Conservation (phyloP, 1,140 invertebrate genomes). For the Papilio machaon region DNA sequence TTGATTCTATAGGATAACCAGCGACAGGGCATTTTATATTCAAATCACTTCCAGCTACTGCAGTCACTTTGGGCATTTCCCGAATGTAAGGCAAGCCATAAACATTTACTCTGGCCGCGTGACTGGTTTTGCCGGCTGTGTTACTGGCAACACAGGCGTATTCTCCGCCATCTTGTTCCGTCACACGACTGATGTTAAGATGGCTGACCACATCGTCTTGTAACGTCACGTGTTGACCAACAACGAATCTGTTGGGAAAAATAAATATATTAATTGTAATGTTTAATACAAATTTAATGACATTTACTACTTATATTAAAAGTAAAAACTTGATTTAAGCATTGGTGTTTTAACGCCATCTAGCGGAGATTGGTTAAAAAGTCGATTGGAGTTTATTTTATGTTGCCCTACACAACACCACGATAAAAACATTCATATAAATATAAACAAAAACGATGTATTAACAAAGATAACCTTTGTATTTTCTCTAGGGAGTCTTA, state of each 20-base stretch:
- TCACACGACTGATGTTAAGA: slow-evolving; percentile 94
- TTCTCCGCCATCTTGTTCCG: slow-evolving; percentile 95
- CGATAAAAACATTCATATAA: not conserved
- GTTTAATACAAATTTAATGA: no score
- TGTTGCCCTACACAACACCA: not conserved
- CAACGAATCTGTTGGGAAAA: slow-evolving; percentile 86
- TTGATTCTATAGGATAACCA: slow-evolving; percentile 94
- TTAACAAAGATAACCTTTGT: no score
- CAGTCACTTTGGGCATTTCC: slow-evolving; percentile 95
- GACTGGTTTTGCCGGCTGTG: slow-evolving; percentile 88
- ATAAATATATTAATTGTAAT: not conserved
- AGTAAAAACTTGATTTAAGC: no score
- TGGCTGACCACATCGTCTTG: slow-evolving; percentile 97
- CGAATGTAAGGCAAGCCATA: slow-evolving; percentile 95
- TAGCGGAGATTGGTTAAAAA: no score
- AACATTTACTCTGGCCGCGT: slow-evolving; percentile 94
- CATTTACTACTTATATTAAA: not conserved
- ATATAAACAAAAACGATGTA: no score
- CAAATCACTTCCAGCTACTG: slow-evolving; percentile 92
- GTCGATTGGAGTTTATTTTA: no score
- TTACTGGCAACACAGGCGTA: slow-evolving; percentile 94
- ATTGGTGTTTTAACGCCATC: no score
- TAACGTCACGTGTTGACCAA: slow-evolving; percentile 94
- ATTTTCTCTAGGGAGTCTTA: slow-evolving; percentile 42
- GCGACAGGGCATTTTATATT: slow-evolving; percentile 96